Conservation (phyloP, 2,797 vertebrate species). For the Botia almorhae region DNA sequence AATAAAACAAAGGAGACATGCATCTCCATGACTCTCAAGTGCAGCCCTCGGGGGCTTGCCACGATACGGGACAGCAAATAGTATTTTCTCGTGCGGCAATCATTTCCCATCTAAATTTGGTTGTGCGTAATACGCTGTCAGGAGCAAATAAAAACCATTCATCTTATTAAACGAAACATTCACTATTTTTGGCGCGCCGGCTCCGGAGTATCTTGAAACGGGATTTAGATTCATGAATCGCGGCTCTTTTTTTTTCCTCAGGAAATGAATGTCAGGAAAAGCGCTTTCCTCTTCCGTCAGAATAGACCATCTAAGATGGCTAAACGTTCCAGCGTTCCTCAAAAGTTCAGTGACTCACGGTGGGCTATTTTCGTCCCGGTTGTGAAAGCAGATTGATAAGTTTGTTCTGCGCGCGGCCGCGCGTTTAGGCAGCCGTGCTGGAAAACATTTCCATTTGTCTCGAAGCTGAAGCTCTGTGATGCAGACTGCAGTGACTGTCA, state of each 20-base stretch:
- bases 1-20: constrained; percentile 82
- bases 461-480: constrained; percentile 48
- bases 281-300: not conserved
- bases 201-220: constrained; percentile 64
- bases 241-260: constrained; percentile 24
- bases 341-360: not conserved
- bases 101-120: constrained; percentile 79
- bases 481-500: constrained; percentile 32
- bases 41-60: constrained; percentile 73
- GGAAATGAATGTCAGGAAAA: constrained; percentile 23
- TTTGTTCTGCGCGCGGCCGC: not conserved
- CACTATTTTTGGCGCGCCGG: constrained; percentile 67
- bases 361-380: not conserved
- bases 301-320: constrained; percentile 30
- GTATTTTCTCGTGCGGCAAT: constrained; percentile 75
- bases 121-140: constrained; percentile 65
- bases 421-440: not conserved
- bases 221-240: constrained; percentile 45
- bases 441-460: constrained; percentile 52
- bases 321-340: constrained; percentile 9
- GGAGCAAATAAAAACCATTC: constrained; percentile 71
- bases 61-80: constrained; percentile 79
- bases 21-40: constrained; percentile 75
- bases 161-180: constrained; percentile 65
- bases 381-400: constrained; percentile 6